Base-by-base conservation (phyloP, 23 tunicate genomes). In the Ascidia mentula region DNA sequence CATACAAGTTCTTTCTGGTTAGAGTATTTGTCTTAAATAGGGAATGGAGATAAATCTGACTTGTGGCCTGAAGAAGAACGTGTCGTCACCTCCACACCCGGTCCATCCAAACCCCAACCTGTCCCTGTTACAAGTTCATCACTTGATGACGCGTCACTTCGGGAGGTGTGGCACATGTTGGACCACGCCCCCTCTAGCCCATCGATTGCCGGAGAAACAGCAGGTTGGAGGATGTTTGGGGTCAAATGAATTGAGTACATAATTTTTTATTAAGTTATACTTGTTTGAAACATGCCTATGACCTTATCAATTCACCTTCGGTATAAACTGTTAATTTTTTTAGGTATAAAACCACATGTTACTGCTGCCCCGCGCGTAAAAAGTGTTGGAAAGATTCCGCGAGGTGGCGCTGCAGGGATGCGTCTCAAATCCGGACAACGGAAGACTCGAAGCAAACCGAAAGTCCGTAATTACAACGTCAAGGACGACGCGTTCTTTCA, bases 101-200 rank as follows among this genome's bases (percentile, higher is more conserved):
- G 4, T 3, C 2, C 39, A 17, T 17, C 39, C 1, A 4, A n/a
- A 71, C 39, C 39, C 18, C 4, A 3, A 2, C 12, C 7, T 53
- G 12, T 28, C 28, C 22, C 65, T 1, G 22, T 20, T 17, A 36
- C 38, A 4, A 36, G 75, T 71, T 71, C 38, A 4, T 34, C 39
- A 9, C 13, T 71, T 8, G 65, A 53, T 9, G 65, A 53, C 13
- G 60, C 88, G 0, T 89, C 95, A 17, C 72, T 83, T 9, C 84
- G 72, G 46, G 80, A 84, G 15, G 80, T 89, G 22, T 89, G 95
- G 95, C 79, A 73, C 36, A 77, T 89, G 37, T 37, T 89, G 6
- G 88, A 89, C 2, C 87, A 88, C 33, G 95, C 70, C 20, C 83
- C 87, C 8, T 82, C 93, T 37, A 89, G 95, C 79, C 95, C 95